Percentiles rank a stretch among this genome's conserved stretches.
These are phyloP conservation scores for Brachyhypopomus gauderio DNA, from an alignment of 2,113 vertebrate species.

Conservation along the genomic window DNA sequence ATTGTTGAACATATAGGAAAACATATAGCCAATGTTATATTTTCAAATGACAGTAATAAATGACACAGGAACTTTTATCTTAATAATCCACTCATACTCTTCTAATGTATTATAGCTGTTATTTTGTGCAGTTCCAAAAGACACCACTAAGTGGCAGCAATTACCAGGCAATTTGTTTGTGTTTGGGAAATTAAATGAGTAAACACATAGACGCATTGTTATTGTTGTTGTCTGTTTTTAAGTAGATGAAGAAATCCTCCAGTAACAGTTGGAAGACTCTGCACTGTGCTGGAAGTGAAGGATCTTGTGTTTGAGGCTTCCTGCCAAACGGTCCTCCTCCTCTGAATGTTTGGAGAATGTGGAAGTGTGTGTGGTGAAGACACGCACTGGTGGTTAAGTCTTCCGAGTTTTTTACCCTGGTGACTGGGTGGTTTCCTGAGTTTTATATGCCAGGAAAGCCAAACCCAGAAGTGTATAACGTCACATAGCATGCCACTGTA, in stretches of 20 bases:
- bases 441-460: slow-evolving; percentile 4
- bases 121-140: background rate
- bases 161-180: background rate
- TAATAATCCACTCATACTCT: background rate
- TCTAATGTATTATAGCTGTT: background rate
- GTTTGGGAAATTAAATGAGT: background rate
- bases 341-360: background rate
- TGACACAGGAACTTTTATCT: background rate
- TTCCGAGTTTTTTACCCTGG: background rate
- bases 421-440: slow-evolving; percentile 30
- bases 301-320: too few species aligned
- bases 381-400: background rate
- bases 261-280: background rate
- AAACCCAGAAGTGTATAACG: background rate
- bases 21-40: too few species aligned
- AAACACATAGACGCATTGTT: too few species aligned
- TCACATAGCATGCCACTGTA: slow-evolving; percentile 2
- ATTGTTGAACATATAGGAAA: background rate
- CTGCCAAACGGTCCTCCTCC: background rate
- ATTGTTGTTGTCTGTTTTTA: too few species aligned
- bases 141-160: slow-evolving; percentile 18
- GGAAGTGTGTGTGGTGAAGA: background rate
- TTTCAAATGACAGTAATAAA: background rate
- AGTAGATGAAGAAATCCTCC: too few species aligned
- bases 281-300: too few species aligned